Evolutionary conservation across 2,888 invertebrate species (phyloP).

Genomic region (Ochropacha duplaris): DNA sequence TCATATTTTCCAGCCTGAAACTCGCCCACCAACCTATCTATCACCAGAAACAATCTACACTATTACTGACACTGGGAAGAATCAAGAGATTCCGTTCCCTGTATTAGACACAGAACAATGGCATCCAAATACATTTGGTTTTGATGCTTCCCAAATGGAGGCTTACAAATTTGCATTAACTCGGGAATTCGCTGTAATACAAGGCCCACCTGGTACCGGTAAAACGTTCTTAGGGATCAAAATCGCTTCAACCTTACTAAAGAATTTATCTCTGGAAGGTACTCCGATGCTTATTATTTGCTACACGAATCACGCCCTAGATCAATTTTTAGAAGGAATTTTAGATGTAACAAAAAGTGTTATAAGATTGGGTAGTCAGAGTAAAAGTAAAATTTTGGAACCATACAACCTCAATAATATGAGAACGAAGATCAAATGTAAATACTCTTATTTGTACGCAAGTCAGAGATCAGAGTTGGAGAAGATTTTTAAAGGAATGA

Average conservation of each 20-base stretch:
- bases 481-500: constrained; percentile 59
- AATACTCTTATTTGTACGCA: constrained; percentile 60
- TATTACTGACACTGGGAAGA: constrained; percentile 31
- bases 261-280: constrained; percentile 82
- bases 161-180: constrained; percentile 88
- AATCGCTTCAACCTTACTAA: constrained; percentile 86
- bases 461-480: constrained; percentile 59
- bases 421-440: constrained; percentile 59
- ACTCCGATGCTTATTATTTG: constrained; percentile 90
- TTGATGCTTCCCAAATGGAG: constrained; percentile 86
- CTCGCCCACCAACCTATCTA: constrained; percentile 65
- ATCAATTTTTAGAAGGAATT: constrained; percentile 91
- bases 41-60: constrained; percentile 56
- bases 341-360: constrained; percentile 82
- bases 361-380: constrained; percentile 87
- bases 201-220: constrained; percentile 95
- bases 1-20: constrained; percentile 48
- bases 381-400: constrained; percentile 82
- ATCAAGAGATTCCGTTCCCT: constrained; percentile 55
- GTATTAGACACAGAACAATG: constrained; percentile 66
- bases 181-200: constrained; percentile 89
- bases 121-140: constrained; percentile 70
- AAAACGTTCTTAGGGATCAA: constrained; percentile 92
- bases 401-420: constrained; percentile 75
- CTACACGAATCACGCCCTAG: constrained; percentile 93